Conservation (phyloP, 2,113 vertebrate genomes). For the Aegithalos caudatus region DNA sequence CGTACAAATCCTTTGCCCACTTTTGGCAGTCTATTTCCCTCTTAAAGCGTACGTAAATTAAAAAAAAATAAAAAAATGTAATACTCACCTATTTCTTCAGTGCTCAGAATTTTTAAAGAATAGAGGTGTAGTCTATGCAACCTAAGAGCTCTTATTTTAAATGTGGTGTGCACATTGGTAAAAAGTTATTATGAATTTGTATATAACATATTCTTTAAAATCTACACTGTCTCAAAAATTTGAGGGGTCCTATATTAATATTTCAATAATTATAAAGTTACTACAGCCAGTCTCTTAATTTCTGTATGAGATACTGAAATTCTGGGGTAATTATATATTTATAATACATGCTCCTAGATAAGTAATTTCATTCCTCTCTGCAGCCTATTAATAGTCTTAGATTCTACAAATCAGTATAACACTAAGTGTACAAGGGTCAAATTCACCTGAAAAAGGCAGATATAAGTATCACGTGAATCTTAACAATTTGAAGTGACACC, state of each 20-base stretch:
- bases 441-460: slow-evolving; percentile 65
- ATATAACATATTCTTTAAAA: slow-evolving; percentile 5
- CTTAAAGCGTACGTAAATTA: not conserved
- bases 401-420: slow-evolving; percentile 7
- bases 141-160: not conserved
- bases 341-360: not conserved
- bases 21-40: not conserved
- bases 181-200: slow-evolving; percentile 10
- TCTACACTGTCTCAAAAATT: slow-evolving; percentile 31
- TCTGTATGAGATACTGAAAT: slow-evolving; percentile 12
- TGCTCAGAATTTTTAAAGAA: not conserved
- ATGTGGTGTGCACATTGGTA: not conserved
- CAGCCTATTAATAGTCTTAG: slow-evolving; percentile 35
- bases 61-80: not conserved
- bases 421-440: slow-evolving; percentile 50
- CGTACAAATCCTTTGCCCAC: not conserved
- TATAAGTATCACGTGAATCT: slow-evolving; percentile 19
- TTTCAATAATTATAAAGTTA: slow-evolving; percentile 24
- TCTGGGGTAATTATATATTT: not conserved
- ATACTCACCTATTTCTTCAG: not conserved
- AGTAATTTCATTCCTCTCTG: slow-evolving; percentile 24
- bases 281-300: not conserved
- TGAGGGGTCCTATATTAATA: not conserved
- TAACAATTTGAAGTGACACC: slow-evolving; percentile 62
- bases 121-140: not conserved